Base-by-base conservation (phyloP, 1,140 invertebrate genomes). In the Hestina assimilis region DNA sequence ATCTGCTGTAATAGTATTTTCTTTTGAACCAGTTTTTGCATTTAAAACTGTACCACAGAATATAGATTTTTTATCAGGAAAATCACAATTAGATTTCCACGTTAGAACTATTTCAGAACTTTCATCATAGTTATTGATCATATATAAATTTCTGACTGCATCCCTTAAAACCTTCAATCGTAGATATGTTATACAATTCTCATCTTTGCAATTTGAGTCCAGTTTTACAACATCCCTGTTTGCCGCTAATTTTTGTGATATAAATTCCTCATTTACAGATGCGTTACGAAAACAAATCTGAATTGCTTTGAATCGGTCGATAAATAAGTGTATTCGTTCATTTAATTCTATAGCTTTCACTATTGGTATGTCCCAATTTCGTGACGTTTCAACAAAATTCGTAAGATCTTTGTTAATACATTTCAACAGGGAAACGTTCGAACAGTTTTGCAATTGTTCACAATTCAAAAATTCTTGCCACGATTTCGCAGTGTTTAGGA, bases 31-130 rank as follows among this genome's bases (percentile, higher is more conserved):
- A n/a, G 83, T 78, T 29, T 81, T 72, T 5, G 56, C 58, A 83
- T 89, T 91, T 43, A 89, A 71, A 0, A 91, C 90, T 45, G 87
- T 74, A 2, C 90, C 90, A 59, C 90, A 91, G 20, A 91, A 43
- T 41, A 79, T 38, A 61, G 69, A 7, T 60, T 58, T 70, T 20
- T 61, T 61, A 11, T 79, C 50, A 40, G 50, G 1, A 24, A n/a
- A 2, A 14, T 52, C 6, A 61, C 64, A 72, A 12, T 85, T 68
- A 6, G 90, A 91, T 50, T 88, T 91, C 4, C 79, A 77, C 1
- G 85, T 90, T 2, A 91, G 82, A 21, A 89, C 65, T 82, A 69
- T 67, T 35, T 68, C 63, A 38, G 35, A 57, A 46, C 24, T 66
- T 31, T 48, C 70, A 48, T 11, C 46, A 46, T 56, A 83, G 17